Conservation (phyloP, 2,113 vertebrate species). For the Tichodroma muraria region DNA sequence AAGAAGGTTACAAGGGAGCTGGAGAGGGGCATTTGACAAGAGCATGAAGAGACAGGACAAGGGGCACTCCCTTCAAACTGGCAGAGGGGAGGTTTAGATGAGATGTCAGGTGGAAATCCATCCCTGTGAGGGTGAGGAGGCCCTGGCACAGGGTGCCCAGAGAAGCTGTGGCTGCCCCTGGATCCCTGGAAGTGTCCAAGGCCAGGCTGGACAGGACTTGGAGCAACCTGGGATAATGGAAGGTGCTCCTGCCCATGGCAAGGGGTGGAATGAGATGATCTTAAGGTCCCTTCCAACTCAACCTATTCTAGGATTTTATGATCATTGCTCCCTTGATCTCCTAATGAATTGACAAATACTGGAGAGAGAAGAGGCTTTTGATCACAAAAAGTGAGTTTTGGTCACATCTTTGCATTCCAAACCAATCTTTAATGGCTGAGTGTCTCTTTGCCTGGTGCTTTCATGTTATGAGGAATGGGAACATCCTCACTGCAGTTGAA, state of each 20-base stretch:
- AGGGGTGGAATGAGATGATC: not conserved
- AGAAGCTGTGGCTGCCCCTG: not conserved
- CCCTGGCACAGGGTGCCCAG: not conserved
- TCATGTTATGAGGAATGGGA: not conserved
- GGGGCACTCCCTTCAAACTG: not conserved
- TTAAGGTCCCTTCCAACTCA: not conserved
- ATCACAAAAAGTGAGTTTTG: too few relatives aligned
- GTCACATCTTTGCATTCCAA: not conserved
- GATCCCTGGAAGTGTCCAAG: not conserved
- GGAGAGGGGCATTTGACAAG: not conserved
- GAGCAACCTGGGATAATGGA: rapidly evolving
- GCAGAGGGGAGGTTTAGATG: not conserved
- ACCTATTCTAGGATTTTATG: not conserved
- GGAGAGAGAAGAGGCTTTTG: not conserved
- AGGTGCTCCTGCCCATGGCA: not conserved
- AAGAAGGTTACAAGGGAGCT: not conserved
- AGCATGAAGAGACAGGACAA: not conserved
- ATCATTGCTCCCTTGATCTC: not conserved
- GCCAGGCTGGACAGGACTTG: rapidly evolving
- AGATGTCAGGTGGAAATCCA: not conserved
- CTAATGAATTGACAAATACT: not conserved
- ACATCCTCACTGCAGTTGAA: not conserved
- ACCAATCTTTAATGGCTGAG: not conserved
- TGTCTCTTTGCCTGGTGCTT: not conserved
- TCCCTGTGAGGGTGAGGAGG: rapidly evolving